Base-by-base conservation (phyloP, 2,113 vertebrate genomes). In the Saimiri boliviensis region DNA sequence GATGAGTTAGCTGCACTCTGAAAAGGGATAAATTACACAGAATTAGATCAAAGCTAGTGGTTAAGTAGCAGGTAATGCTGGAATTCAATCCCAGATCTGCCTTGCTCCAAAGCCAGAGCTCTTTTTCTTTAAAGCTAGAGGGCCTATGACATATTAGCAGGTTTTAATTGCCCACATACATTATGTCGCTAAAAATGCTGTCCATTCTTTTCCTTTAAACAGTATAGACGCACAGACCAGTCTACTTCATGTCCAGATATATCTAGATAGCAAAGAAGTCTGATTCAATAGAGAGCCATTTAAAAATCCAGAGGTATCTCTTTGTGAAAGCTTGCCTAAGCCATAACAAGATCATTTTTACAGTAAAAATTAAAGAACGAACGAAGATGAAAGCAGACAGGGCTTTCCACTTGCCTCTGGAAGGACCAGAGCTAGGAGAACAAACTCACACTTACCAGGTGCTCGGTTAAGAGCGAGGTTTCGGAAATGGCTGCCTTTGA, bases 401-500 rank as follows among this genome's bases (percentile, higher is more conserved):
- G 25, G 23, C n/a, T 30, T 85, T 91, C 54, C 8, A 35, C 49
- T 63, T 60, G 87, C 71, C 21, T 45, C 89, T 95, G 71, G 79
- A 71, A 91, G 89, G 66, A 79, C 42, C n/a, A 90, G 76, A 40
- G 45, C 80, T 60, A 35, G 68, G 45, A 86, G 63, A 86, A 47
- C 42, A 76, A 87, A 70, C 42, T n/a, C 47, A 56, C 81, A 98
- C 99, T 98, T 97, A 99, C 99, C 99, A 96, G 99, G 99, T 6
- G 99, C 99, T 97, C 99, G 98, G 98, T 99, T 99, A 98, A 99
- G 96, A 37, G 99, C 99, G 9, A 99, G 99, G 98, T 99, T 99
- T 95, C 99, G 99, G 99, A 99, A 99, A 98, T 99, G 99, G 96
- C 99, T 99, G 91, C 99, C 99, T 99, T 99, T 99, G 98, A 99